Conservation (phyloP, 2,113 vertebrate genomes). For the Pterocles orientalis region DNA sequence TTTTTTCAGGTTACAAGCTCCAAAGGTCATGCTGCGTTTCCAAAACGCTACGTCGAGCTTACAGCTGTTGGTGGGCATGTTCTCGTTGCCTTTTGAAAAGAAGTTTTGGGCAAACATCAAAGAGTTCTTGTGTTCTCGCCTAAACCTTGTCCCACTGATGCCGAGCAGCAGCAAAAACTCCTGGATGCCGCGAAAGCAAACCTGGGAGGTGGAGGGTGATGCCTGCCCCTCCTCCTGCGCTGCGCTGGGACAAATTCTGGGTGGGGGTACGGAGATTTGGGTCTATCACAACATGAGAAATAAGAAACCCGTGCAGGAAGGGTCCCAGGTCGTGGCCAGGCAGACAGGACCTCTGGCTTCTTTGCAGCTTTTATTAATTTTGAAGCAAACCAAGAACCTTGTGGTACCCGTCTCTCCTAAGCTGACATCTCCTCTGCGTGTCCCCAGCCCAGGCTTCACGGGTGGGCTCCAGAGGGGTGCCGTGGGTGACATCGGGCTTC, state of each 20-base stretch:
- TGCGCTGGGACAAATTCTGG: background rate
- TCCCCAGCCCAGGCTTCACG: background rate
- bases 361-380: background rate
- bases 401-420: background rate
- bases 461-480: background rate
- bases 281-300: background rate
- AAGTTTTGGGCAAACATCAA: background rate
- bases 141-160: background rate
- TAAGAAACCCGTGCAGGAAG: background rate
- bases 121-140: background rate
- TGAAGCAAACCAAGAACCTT: background rate
- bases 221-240: background rate
- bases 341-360: background rate
- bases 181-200: background rate
- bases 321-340: background rate
- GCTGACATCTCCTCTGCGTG: background rate
- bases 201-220: background rate
- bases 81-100: background rate
- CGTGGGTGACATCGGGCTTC: background rate
- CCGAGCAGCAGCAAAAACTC: background rate
- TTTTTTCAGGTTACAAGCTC: background rate
- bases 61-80: background rate
- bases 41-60: background rate
- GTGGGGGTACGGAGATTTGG: background rate
- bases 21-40: background rate